Conservation (phyloP, 2,888 invertebrate species). For the Pteria penguin region DNA sequence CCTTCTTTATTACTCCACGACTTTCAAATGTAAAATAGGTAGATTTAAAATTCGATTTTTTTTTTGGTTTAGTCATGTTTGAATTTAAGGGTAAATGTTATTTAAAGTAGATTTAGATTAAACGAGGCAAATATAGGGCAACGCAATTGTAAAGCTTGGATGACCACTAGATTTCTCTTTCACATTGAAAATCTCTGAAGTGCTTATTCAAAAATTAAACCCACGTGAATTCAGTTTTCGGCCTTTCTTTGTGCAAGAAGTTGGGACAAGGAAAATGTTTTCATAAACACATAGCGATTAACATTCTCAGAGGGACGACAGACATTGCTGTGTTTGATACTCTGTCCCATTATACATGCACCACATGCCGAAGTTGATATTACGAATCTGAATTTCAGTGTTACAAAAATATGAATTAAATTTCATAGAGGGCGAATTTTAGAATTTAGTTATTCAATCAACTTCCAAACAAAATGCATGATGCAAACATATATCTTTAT, state of each 20-base stretch:
- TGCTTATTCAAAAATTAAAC: background rate
- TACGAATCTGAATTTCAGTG: too few relatives aligned
- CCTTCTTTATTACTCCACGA: background rate
- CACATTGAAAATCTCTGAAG: too few relatives aligned
- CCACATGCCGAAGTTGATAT: too few relatives aligned
- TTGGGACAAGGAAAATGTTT: background rate
- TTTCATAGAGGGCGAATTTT: too few relatives aligned
- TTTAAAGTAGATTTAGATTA: background rate
- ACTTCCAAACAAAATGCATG: too few relatives aligned
- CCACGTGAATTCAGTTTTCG: background rate
- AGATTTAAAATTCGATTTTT: conserved; percentile 11
- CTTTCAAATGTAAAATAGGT: conserved; percentile 8
- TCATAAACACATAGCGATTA: too few relatives aligned
- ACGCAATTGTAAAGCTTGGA: background rate
- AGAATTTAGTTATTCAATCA: too few relatives aligned
- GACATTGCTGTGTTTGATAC: too few relatives aligned
- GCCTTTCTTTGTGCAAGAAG: background rate
- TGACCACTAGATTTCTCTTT: background rate
- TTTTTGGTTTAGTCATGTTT: background rate
- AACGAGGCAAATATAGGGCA: background rate
- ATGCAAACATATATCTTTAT: too few relatives aligned
- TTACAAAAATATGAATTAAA: too few relatives aligned
- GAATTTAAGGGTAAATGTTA: conserved; percentile 1
- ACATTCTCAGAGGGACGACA: too few relatives aligned
- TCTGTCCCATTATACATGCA: too few relatives aligned